phyloP scores from a whole-genome alignment of 2,888 invertebrate genomes.

The Patella ulyssiponensis region DNA sequence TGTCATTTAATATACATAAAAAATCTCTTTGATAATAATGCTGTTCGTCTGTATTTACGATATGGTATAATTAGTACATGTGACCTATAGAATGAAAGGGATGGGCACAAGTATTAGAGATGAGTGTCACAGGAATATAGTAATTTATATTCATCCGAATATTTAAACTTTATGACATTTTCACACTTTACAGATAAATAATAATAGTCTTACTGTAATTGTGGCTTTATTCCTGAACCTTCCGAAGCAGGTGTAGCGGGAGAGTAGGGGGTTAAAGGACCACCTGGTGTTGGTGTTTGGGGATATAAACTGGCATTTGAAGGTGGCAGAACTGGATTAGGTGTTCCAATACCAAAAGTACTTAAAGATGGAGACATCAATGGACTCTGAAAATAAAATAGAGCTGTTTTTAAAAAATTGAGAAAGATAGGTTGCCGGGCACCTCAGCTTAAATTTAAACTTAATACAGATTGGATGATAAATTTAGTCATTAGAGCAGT shows the following conservation, averaged over 20 bases:
- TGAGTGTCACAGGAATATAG: too few species aligned
- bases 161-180: neutral
- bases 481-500: too few species aligned
- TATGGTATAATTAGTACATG: too few species aligned
- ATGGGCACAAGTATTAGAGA: too few species aligned
- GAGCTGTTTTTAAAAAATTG: neutral
- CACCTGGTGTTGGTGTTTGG: constrained; percentile 77
- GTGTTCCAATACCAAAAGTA: constrained; percentile 54
- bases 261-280: constrained; percentile 79
- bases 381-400: constrained; percentile 54
- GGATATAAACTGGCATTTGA: constrained; percentile 64
- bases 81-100: too few species aligned
- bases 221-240: constrained; percentile 93
- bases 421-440: too few species aligned
- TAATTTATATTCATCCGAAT: too few species aligned
- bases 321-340: constrained; percentile 61
- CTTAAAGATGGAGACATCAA: constrained; percentile 60
- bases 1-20: too few species aligned
- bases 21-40: too few species aligned
- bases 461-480: too few species aligned
- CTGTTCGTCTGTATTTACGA: too few species aligned
- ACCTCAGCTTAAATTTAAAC: too few species aligned
- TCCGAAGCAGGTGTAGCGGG: constrained; percentile 78
- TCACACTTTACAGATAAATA: neutral
- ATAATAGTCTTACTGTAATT: constrained; percentile 82